Base-by-base conservation (phyloP, 1,140 invertebrate genomes). In the Nephila pilipes region DNA sequence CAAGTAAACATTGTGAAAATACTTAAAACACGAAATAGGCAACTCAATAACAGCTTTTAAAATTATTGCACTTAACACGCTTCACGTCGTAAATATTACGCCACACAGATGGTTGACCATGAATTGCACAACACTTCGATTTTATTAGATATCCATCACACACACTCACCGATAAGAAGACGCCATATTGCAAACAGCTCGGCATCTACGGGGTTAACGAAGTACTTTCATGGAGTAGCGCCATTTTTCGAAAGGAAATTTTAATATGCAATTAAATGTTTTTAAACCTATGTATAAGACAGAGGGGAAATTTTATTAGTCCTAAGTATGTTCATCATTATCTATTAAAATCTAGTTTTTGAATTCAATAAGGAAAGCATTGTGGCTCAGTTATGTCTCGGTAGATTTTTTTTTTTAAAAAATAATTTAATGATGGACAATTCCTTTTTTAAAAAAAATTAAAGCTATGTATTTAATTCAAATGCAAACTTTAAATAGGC, bases 131-230 rank as follows among this genome's bases (percentile, higher is more conserved):
- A 65, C 36, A n/a, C 8, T 83, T 20, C 29, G 20, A 79, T 87
- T n/a, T 29, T 20, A 12, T 65, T 46, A 16, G 36, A 60, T 79
- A 75, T 80, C 54, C 83, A 87, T 36, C 81, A 85, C 58, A 79
- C 75, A 79, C 83, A 79, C 55, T 69, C 85, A 75, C 36, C 81
- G 91, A 93, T 79, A 79, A 93, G 65, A 36, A 18, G 90, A 87
- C 91, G 91, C 91, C 91, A 93, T 93, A 79, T 93, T 93, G 91
- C 32, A 93, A 93, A 79, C 81, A 36, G 60, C 54, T 91, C 63
- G 69, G 16, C 83, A 54, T 93, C 91, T 93, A 93, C 91, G 91
- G 91, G 91, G 91, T 87, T 87, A 79, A 93, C 91, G 58, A 55
- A 93, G 91, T 93, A 93, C 63, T 32, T 87, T 20, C 83, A 93